Evolutionary conservation across 64 coral and sea anemone species (phyloP), one percentile per base, ranked within the genome.

Genomic region (Exaiptasia diaphana): DNA sequence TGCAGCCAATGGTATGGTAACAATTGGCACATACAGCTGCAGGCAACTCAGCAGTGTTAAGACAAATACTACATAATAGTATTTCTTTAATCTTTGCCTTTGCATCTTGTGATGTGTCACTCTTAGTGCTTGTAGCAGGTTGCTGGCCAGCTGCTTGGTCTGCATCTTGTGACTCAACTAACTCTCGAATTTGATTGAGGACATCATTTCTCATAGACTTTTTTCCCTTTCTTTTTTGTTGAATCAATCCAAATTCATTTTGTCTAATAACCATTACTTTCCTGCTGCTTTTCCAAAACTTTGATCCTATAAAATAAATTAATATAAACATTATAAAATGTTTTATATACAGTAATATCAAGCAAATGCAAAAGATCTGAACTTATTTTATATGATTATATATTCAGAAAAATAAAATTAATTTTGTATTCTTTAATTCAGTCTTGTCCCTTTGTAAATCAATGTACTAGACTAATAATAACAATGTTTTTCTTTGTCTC

Each of bases 21-120:
- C 73, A 87, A 29, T 14, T 5, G 14, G 61, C n/a, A 61, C 74
- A 88, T 21, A 55, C 73, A 43, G 85, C 85, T 33, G 85, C 57
- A 0, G 62, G 56, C 29, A 87, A 28, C 0, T 70, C 26, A 27
- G 25, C 29, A n/a, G 32, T n/a, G 54, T 50, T 77, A 14, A 68
- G 61, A 77, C 84, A 87, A 77, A 77, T 87, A 15, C 44, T 50
- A 50, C 42, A 76, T 34, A 30, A 15, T 31, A 32, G 18, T 31
- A 33, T 52, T 1, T 41, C 37, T 11, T 9, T 20, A 23, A 50
- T 17, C 42, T 49, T 28, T 50, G 17, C 23, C 50, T 20, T 1
- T 20, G 2, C 50, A 14, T 6, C 5, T 7, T 6, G 43, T 7
- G 43, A 8, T 7, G 43, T 46, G 6, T 46, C 15, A 46, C 6